Base-by-base conservation (phyloP, 1,140 invertebrate genomes). In the Drosophila chauvacae region DNA sequence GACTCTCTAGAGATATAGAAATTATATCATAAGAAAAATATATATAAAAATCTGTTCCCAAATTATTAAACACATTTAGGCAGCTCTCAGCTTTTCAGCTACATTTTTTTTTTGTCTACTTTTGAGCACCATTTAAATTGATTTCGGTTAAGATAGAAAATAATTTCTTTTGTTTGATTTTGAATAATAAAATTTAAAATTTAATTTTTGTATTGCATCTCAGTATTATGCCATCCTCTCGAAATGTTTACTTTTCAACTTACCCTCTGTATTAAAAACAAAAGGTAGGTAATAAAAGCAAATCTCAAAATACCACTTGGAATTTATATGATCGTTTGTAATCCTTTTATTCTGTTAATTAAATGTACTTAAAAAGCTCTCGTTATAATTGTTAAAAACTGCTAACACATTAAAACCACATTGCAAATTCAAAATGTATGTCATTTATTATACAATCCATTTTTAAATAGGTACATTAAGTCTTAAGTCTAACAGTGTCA, bases 361-460 rank as follows among this genome's bases (percentile, higher is more conserved):
- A 18, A 13, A 18, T 20, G 0, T 33, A 20, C 28, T 9, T 1
- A 33, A 18, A 35, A 35, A 35, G 0, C n/a, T 4, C 3, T 33
- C 3, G 1, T 4, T 20, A 4, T 18, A 51, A 18, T 7, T 35
- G 6, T 4, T 35, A 16, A 7, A 53, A 20, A 35, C 30, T 30
- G 2, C 5, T 2, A 18, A 53, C 7, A 20, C 48, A 30, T 35
- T 20, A 20, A 55, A 37, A 55, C 9, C 2, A 1, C 48, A 20
- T 20, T 33, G 33, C 4, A 5, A 37, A 23, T 13, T 23, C 7
- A n/a, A 26, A 55, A 39, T 39, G 20, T 55, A 39, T 39, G 14
- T 39, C 11, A 61, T 42, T 61, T 42, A 33, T 42, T 63, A 13
- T 59, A 63, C 51, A 59, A 41, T 41, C 4, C 26, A 9, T 39